Evolutionary conservation across 1,140 invertebrate genomes (phyloP), one percentile per base, ranked within the genome.

Genomic region (Papilio aristodemus): DNA sequence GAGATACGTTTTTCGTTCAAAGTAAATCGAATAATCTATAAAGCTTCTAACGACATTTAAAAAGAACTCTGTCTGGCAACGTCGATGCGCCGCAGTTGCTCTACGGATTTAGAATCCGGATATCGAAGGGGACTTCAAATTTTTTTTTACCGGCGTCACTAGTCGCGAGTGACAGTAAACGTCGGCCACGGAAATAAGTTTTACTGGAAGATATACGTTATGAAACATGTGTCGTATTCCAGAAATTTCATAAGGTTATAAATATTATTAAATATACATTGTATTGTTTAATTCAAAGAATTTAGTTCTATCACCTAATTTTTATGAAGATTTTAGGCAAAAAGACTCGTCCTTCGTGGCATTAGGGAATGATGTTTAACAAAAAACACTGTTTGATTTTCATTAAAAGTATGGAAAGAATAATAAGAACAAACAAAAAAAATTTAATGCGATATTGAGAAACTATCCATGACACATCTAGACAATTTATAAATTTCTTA

Each of bases 91-190:
- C 68, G 70, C 70, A 63, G 57, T 58, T 58, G 57, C 46, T 69
- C 63, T 67, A 85, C 84, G 73, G 73, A 87, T 87, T 86, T 86
- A 86, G 84, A 86, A 73, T 76, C 80, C 80, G 86, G 84, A 88
- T 85, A 85, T 85, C 72, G 73, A 71, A 74, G 78, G 82, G 79
- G 78, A 77, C 75, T 76, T 17, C 67, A 72, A 73, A 78, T 83
- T 86, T 87, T 84, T 86, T 87, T 87, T 85, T 76, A 75, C 71
- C 37, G 73, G 69, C 72, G 74, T 78, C 75, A 75, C 74, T 69
- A 73, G 70, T 73, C 69, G 39, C 68, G 32, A 75, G 71, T 70
- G 73, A 77, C 71, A 68, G 68, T 66, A 72, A 38, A 54, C 63
- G 60, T 60, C 19, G 17, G 73, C 75, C 32, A 75, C 25, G 11